phyloP scores from a whole-genome alignment of 2,113 vertebrate genomes.

The Apteryx owenii region DNA sequence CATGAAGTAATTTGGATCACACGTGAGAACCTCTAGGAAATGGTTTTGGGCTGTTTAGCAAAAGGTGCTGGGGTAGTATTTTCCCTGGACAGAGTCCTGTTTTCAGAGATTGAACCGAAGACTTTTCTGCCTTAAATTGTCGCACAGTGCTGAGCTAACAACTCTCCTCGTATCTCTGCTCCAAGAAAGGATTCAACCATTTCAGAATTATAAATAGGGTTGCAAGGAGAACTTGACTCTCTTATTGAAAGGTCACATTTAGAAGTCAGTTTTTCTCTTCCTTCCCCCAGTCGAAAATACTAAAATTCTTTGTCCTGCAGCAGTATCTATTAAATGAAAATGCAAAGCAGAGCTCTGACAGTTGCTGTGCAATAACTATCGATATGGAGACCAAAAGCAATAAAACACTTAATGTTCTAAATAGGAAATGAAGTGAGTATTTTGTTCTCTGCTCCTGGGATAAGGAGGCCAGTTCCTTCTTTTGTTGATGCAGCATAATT shows the following conservation, averaged over 20 bases:
- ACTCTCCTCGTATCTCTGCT: neutral
- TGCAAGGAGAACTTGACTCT: neutral
- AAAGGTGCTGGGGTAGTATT: neutral
- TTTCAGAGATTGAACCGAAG: neutral
- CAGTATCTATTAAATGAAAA: neutral
- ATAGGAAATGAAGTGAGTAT: neutral
- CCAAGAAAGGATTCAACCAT: neutral
- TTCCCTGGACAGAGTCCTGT: neutral
- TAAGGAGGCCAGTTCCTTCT: neutral
- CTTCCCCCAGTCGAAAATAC: neutral
- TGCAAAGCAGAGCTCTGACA: neutral
- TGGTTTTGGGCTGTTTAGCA: neutral
- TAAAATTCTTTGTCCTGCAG: neutral
- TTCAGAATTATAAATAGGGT: neutral
- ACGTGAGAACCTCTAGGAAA: neutral
- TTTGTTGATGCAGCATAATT: neutral
- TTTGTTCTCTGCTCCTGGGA: neutral
- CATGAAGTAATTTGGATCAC: neutral
- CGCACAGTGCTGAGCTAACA: neutral
- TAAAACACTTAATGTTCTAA: neutral
- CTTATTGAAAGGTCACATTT: neutral
- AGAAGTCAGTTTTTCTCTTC: neutral
- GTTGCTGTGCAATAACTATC: neutral
- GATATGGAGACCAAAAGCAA: neutral
- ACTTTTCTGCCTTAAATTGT: neutral